Percentiles rank a stretch among this genome's conserved stretches.
phyloP scores from a whole-genome alignment of 2,113 vertebrate genomes.

The Collichthys lucidus region DNA sequence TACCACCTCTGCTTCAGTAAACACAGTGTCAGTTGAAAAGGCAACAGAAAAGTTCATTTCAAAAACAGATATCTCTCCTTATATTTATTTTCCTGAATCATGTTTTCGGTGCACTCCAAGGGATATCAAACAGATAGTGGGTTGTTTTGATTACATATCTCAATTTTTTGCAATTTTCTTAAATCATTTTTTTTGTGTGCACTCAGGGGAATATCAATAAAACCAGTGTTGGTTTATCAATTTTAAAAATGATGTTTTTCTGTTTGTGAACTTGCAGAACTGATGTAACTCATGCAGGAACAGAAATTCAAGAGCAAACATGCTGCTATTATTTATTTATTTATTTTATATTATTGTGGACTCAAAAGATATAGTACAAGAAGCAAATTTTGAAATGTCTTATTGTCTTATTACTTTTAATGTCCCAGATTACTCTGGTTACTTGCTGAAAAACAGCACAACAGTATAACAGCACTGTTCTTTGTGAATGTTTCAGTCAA shows the following conservation, averaged over 20 bases:
- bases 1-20: slow-evolving; percentile 83
- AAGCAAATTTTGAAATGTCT: neutral
- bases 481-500: neutral
- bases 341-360: neutral
- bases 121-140: no score
- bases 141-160: no score
- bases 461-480: neutral
- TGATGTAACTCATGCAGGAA: neutral
- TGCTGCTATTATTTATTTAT: neutral
- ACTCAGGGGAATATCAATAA: no score
- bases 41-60: neutral
- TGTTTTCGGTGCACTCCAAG: no score
- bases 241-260: no score
- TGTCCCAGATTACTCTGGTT: neutral
- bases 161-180: no score
- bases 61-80: no score
- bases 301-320: neutral
- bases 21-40: neutral
- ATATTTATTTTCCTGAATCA: no score
- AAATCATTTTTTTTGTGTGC: no score
- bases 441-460: neutral
- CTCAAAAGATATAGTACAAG: neutral
- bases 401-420: neutral
- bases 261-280: neutral
- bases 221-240: no score